Evolutionary conservation across 2,113 vertebrate genomes (phyloP).

Genomic region (Pholis gunnellus): DNA sequence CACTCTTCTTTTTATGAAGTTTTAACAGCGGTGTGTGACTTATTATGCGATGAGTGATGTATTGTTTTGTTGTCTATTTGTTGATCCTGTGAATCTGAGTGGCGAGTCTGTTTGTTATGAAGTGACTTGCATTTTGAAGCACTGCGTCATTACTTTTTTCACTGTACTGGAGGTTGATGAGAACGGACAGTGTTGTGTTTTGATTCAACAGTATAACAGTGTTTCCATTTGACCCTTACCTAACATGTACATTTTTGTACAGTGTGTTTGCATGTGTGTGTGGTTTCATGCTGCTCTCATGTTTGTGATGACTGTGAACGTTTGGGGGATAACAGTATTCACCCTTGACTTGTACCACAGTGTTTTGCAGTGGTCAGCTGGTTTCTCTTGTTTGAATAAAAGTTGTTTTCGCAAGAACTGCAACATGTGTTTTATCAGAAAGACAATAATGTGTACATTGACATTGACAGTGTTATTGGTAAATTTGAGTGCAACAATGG

Average conservation of each 20-base stretch:
- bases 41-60: conserved; percentile 82
- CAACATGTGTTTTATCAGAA: conserved; percentile 49
- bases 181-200: conserved; percentile 85
- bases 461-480: conserved; percentile 45
- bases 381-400: conserved; percentile 96
- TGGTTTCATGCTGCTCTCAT: conserved; percentile 67
- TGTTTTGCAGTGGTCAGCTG: conserved; percentile 90
- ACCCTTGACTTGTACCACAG: conserved; percentile 88
- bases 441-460: conserved; percentile 37
- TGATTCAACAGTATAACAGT: conserved; percentile 84
- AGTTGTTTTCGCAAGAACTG: conserved; percentile 87
- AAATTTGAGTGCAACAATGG: conserved; percentile 52
- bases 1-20: conserved; percentile 79
- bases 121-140: conserved; percentile 89
- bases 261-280: conserved; percentile 41
- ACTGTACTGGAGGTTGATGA: conserved; percentile 36
- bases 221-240: conserved; percentile 64
- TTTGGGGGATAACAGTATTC: conserved; percentile 82
- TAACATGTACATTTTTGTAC: conserved; percentile 89
- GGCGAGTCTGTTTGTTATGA: conserved; percentile 86
- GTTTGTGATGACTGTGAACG: conserved; percentile 72
- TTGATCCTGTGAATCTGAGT: conserved; percentile 86
- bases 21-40: conserved; percentile 82
- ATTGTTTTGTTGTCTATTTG: conserved; percentile 82
- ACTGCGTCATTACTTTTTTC: conserved; percentile 82